Evolutionary conservation across 2,797 vertebrate genomes (phyloP), one percentile per base, ranked within the genome.

Genomic region (Pogoniulus pusillus): DNA sequence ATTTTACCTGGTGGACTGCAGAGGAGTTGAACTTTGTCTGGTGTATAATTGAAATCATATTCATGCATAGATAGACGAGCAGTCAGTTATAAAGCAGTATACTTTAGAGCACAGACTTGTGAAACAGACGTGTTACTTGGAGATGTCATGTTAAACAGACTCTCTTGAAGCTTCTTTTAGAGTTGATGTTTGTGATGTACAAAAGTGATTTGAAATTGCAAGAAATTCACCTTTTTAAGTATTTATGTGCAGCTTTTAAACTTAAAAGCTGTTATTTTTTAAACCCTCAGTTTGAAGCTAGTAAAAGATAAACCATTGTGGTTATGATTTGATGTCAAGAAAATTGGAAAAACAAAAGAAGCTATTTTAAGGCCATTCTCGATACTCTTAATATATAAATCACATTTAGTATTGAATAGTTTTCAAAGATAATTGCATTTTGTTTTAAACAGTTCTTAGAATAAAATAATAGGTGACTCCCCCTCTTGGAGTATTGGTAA

Each of bases 271-370:
- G 70, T 95, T 95, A 39, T 69, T 84, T 65, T 49, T 60, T 45
- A 34, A 32, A 90, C 43, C 20, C 74, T 95, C 20, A 8, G 26
- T 71, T 92, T 93, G 85, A 90, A 93, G 88, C 57, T 62, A 45
- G 85, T 87, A 26, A 93, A 94, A 87, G 82, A 81, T 94, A 91
- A 95, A 93, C 82, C 68, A n/a, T 81, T 29, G 43, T 1, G 13
- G 35, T 81, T 92, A 80, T 95, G 96, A 96, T 78, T 93, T 85
- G 66, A 86, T 66, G 77, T 92, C 87, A 93, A 93, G 86, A 87
- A 96, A 95, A 79, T 55, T 74, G 57, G 86, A 82, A 88, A 93
- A 80, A 22, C 24, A 74, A 24, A 62, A 24, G 64, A 88, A 71
- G 24, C 49, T 85, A 72, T 93, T 92, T 92, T 74, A 89, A 92